Evolutionary conservation across 2,888 invertebrate genomes (phyloP).

Genomic region (Orchesellides sinensis): DNA sequence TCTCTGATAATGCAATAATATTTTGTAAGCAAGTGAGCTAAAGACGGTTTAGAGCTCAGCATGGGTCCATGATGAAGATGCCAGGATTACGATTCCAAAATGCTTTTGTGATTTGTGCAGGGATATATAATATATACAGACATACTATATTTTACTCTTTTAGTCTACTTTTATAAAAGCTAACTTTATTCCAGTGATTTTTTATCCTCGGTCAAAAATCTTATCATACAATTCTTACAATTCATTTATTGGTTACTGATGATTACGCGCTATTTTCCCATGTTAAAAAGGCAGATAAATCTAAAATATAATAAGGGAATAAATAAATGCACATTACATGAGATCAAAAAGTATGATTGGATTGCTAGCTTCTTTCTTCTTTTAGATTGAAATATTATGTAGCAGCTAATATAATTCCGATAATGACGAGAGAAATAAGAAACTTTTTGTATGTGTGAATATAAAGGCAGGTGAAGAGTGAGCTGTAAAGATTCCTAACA

Average conservation of each 20-base stretch:
- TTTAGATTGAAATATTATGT: slow-evolving; percentile 54
- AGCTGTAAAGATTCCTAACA: no score
- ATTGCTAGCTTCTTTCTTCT: no score
- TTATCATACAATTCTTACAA: no score
- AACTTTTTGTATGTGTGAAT: no score
- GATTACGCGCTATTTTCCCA: no score
- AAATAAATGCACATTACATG: no score
- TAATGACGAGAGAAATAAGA: slow-evolving; percentile 42
- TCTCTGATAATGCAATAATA: slow-evolving; percentile 46
- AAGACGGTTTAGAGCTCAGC: slow-evolving; percentile 44
- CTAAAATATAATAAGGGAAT: no score
- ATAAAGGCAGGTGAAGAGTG: background rate
- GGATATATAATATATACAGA: background rate
- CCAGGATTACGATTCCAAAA: slow-evolving; percentile 12
- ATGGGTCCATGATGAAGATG: slow-evolving; percentile 40
- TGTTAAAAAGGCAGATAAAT: no score
- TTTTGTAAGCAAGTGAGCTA: slow-evolving; percentile 40
- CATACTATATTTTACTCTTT: slow-evolving; percentile 1
- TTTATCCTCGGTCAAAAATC: background rate
- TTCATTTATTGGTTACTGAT: no score
- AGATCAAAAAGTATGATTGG: no score
- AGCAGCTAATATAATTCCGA: slow-evolving; percentile 46
- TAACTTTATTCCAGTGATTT: slow-evolving; percentile 2
- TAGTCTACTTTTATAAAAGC: background rate
- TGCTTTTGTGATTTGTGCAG: background rate